Percentiles rank a stretch among this genome's conserved stretches.
Conservation (phyloP, 30 jellyfish, hydroid and myxozoan species). For the Nemopilema nomurai region DNA sequence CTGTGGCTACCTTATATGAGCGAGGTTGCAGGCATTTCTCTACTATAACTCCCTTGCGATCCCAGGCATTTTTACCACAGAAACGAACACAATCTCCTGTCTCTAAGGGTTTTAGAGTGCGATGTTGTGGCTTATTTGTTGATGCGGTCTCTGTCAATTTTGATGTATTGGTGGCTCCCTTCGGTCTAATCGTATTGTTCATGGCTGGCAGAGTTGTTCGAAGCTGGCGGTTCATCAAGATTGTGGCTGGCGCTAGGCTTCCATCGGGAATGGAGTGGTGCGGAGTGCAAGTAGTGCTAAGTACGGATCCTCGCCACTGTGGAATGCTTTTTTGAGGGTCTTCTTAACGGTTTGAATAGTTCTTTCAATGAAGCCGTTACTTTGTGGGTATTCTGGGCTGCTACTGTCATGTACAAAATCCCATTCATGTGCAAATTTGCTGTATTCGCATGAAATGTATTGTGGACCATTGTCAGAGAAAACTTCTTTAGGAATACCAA, state of each 20-base stretch:
- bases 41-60: too few relatives aligned
- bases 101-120: slow-evolving; percentile 1
- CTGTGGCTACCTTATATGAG: too few relatives aligned
- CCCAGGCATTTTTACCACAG: too few relatives aligned
- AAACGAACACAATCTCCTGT: neutral
- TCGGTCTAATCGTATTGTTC: slow-evolving; percentile 1
- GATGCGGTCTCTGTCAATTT: slow-evolving; percentile 1
- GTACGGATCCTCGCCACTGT: slow-evolving; percentile 20
- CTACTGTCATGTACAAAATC: slow-evolving; percentile 8
- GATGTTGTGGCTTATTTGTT: slow-evolving; percentile 3
- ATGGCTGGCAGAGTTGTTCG: too few relatives aligned
- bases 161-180: slow-evolving; percentile 10
- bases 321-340: slow-evolving; percentile 5
- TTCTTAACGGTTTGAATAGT: slow-evolving; percentile 25
- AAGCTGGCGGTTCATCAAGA: too few relatives aligned
- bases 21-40: too few relatives aligned
- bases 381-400: neutral
- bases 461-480: slow-evolving; percentile 17
- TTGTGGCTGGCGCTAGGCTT: too few relatives aligned
- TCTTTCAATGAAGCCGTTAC: slow-evolving; percentile 32
- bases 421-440: slow-evolving; percentile 15
- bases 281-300: neutral
- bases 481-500: slow-evolving; percentile 41
- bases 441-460: slow-evolving; percentile 15
- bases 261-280: too few relatives aligned